phyloP scores from a whole-genome alignment of 2,797 vertebrate genomes.

The Tachyglossus aculeatus region DNA sequence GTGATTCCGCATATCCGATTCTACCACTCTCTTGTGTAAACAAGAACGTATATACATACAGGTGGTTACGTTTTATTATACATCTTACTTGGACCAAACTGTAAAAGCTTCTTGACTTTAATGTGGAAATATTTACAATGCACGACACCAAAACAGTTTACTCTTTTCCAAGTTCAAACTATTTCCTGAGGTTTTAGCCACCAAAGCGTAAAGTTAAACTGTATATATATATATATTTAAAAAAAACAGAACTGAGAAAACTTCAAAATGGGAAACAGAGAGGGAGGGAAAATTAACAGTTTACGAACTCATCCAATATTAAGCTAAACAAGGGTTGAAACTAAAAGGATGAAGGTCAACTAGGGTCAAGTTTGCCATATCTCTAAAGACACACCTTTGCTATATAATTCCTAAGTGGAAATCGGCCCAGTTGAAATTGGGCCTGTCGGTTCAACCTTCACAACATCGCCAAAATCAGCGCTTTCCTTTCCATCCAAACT shows the following conservation, averaged over 20 bases:
- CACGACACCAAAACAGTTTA: neutral
- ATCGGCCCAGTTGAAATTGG: too few species aligned
- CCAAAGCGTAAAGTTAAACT: neutral
- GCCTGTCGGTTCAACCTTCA: too few species aligned
- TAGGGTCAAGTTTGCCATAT: too few species aligned
- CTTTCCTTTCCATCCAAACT: too few species aligned
- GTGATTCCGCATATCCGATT: constrained; percentile 6
- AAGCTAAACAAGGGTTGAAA: too few species aligned
- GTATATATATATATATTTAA: neutral
- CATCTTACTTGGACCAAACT: constrained; percentile 27
- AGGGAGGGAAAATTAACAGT: too few species aligned
- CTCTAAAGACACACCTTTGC: too few species aligned
- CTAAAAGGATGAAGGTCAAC: too few species aligned
- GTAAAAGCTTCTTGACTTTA: constrained; percentile 23
- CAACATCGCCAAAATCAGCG: too few species aligned
- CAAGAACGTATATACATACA: neutral
- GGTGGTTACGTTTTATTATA: constrained; percentile 22
- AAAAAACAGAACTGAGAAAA: neutral
- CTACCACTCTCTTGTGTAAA: constrained; percentile 22
- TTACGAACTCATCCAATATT: too few species aligned
- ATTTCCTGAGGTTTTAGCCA: constrained; percentile 9
- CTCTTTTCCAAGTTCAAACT: constrained; percentile 9
- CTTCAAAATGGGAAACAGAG: neutral
- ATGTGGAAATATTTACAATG: constrained; percentile 27
- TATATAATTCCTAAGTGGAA: too few species aligned